Conservation (phyloP, 1,140 invertebrate genomes). For the Formica selysi region DNA sequence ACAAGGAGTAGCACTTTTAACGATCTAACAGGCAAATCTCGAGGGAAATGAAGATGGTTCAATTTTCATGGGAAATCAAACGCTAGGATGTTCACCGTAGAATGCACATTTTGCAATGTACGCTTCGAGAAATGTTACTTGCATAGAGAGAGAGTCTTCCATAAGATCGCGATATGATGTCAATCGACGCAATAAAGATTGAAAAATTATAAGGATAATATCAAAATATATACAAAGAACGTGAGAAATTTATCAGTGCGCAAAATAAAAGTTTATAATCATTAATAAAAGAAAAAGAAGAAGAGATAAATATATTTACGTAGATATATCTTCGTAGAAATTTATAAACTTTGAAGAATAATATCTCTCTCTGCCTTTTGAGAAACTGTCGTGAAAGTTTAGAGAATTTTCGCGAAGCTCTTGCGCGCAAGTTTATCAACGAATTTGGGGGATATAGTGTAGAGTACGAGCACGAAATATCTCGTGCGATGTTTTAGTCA, state of each 20-base stretch:
- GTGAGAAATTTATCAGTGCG: neutral
- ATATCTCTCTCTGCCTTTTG: neutral
- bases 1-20: conserved; percentile 16
- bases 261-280: neutral
- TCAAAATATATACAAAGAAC: neutral
- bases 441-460: neutral
- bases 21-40: neutral
- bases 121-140: neutral
- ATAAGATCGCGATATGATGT: neutral
- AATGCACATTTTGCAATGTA: neutral
- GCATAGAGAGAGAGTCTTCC: neutral
- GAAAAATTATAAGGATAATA: neutral
- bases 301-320: neutral
- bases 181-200: neutral
- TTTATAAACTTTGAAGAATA: neutral
- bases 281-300: neutral
- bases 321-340: neutral
- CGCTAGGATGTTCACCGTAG: neutral
- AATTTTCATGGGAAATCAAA: conserved; percentile 15
- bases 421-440: neutral
- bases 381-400: neutral
- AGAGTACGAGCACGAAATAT: neutral
- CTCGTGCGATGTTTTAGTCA: neutral
- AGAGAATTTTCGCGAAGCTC: neutral
- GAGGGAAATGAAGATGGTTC: neutral